Base-by-base conservation (phyloP, 2,888 invertebrate genomes). In the Diaprepes abbreviatus region DNA sequence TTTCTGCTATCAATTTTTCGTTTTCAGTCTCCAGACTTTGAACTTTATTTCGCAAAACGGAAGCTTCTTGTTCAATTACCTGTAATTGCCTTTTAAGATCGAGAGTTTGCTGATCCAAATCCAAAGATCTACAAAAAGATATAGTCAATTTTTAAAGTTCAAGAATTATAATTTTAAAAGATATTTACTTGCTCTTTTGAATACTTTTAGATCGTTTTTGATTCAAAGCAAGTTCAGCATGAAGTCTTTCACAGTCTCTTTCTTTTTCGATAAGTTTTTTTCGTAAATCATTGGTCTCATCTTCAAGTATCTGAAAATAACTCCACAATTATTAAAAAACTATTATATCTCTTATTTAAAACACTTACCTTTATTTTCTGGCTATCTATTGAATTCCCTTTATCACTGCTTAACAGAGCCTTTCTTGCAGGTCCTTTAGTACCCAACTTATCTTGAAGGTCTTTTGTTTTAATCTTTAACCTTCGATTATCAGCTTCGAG, bases 221-320 rank as follows among this genome's bases (percentile, higher is more conserved):
- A 10, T 87, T 85, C 16, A 90, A 80, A 76, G 89, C 89, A 19
- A 92, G 83, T 83, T 93, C 93, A 1, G 91, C 88, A 75, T 92
- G 90, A 60, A 95, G 85, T 74, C 91, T 87, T 83, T 94, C 93
- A 77, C 92, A 91, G 75, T 92, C 92, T 75, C 92, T 87, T 83
- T 95, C 95, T 81, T 93, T 94, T 82, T 95, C 94, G 62, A 92
- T 90, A 1, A 95, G 82, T 79, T 92, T 92, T 81, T 91, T 92
- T 71, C 92, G 87, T 24, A 94, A 83, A 75, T 92, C 91, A 59
- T 88, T 89, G 62, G 92, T 88, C 84, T 94, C 94, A 77, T 91
- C 91, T 83, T 91, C 92, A 48, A 92, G 83, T 7, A 88, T 86
- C 88, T 92, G 69, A 45, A 81, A 77, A 73, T 35, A 82, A 24